phyloP scores from a whole-genome alignment of 2,888 invertebrate species.

The Belgica antarctica region DNA sequence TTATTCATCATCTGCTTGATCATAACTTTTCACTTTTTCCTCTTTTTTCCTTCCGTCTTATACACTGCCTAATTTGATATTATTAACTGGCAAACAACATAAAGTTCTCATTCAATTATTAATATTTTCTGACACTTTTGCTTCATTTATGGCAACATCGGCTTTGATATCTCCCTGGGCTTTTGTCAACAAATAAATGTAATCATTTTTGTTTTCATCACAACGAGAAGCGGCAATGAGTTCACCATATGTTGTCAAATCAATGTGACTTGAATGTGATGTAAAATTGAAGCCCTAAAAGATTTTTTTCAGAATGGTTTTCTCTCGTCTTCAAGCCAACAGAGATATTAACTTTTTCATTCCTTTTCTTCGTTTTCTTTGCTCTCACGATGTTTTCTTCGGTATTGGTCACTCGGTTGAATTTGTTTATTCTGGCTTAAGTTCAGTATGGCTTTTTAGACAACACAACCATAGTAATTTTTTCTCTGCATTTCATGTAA shows the following conservation, averaged over 20 bases:
- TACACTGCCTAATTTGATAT: constrained; percentile 29
- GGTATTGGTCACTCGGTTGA: constrained; percentile 9
- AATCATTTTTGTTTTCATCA: background rate
- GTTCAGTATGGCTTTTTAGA: background rate
- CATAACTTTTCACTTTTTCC: background rate
- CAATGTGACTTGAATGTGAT: constrained; percentile 25
- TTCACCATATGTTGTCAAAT: constrained; percentile 38
- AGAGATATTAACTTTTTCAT: constrained; percentile 21
- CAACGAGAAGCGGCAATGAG: background rate
- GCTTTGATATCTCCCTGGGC: too few relatives aligned
- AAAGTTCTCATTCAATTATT: constrained; percentile 31
- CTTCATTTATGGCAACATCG: constrained; percentile 8
- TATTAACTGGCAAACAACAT: constrained; percentile 36
- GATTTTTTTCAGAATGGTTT: background rate
- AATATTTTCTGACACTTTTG: background rate
- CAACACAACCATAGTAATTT: constrained; percentile 24
- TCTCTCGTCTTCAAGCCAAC: background rate
- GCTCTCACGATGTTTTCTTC: background rate
- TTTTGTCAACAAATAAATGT: constrained; percentile 9
- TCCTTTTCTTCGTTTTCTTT: background rate
- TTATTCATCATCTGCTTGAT: constrained; percentile 36
- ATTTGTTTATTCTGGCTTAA: background rate
- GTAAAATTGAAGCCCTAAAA: constrained; percentile 27
- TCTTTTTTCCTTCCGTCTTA: background rate
- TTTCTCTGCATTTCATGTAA: constrained; percentile 10